Evolutionary conservation across 1,140 invertebrate genomes (phyloP), one percentile per base, ranked within the genome.

Genomic region (Lepidurus apus): DNA sequence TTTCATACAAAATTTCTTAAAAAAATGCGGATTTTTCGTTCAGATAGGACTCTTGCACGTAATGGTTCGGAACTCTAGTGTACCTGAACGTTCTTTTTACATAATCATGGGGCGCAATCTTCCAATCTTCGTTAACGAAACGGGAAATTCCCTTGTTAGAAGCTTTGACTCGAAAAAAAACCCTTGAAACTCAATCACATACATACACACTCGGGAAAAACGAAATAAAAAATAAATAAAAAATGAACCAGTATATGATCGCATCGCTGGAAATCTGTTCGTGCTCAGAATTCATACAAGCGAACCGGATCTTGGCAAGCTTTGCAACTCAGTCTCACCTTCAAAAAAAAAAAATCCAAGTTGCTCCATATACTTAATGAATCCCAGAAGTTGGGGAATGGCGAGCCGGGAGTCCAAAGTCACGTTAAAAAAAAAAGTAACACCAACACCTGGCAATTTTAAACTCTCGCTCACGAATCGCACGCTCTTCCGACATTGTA

Each of bases 391-490:
- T 65, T n/a, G 21, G 17, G 53, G 53, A 34, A 34, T 21, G 8
- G 53, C 53, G 17, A 65, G 21, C 53, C 13, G 53, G 3, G 21
- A 21, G 6, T 21, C 53, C 53, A 21, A 65, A 4, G 5, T 9
- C 21, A 21, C 53, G 17, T 11, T 2, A 65, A 65, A 65, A 65
- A 65, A 9, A 7, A 11, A 17, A 34, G 2, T 34, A 34, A 34
- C 34, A 3, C 34, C 34, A 65, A 65, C 53, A 65, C 53, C 53
- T 65, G 53, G 53, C 17, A 21, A 13, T 1, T 65, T 13, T 65
- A 65, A 13, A 65, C 17, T 65, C 53, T 65, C 13, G 53, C 53
- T 65, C 53, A 65, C 53, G 53, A 65, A 65, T 65, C 53, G 34
- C 34, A 34, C 34, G 34, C 34, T 65, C 21, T 13, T 13, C 53